Evolutionary conservation across 35 echinoderm and acorn worm species (phyloP), one percentile per base, ranked within the genome.

Genomic region (Apostichopus japonicus): DNA sequence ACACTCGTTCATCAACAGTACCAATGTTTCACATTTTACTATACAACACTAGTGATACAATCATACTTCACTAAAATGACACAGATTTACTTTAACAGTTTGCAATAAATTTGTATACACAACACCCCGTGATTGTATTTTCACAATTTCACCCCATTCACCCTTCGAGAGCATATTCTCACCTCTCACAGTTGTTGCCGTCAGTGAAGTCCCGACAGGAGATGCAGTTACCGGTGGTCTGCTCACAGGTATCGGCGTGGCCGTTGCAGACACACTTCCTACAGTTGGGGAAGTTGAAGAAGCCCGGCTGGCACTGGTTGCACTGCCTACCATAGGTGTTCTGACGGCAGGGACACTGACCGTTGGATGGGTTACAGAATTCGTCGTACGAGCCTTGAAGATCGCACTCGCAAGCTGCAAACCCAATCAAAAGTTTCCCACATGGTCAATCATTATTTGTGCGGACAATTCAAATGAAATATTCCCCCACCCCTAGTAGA

Each of bases 241-340:
- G 54, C 21, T 98, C 92, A 79, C 96, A 98, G 6, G 44, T 78
- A 19, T 89, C 91, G 8, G 94, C 94, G 80, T 95, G 95, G 17
- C 93, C 94, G 84, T 96, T 96, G 53, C 97, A 98, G 53, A 91
- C 6, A 77, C 97, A 98, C 55, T 72, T 58, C 80, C 76, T 77
- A 65, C 97, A 98, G 93, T 96, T 98, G 58, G 97, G 97, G 91
- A 98, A 98, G 86, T 95, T 98, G 90, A 75, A 98, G 94, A 93
- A 95, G 9, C 97, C 97, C 55, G 79, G 86, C 22, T 94, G 87
- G 24, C 97, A 98, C 56, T 92, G 77, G 80, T 98, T 93, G 77
- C 97, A 98, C 61, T 90, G 92, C 52, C 91, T 94, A 10, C 97
- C 97, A 56, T 94, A 98, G 6, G 91, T 90, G 24, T 98, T 96